A percentile compares a stretch with the other conserved stretches of the same genome.
phyloP scores from a whole-genome alignment of 1,140 invertebrate genomes.

The Pogonus chalceus region DNA sequence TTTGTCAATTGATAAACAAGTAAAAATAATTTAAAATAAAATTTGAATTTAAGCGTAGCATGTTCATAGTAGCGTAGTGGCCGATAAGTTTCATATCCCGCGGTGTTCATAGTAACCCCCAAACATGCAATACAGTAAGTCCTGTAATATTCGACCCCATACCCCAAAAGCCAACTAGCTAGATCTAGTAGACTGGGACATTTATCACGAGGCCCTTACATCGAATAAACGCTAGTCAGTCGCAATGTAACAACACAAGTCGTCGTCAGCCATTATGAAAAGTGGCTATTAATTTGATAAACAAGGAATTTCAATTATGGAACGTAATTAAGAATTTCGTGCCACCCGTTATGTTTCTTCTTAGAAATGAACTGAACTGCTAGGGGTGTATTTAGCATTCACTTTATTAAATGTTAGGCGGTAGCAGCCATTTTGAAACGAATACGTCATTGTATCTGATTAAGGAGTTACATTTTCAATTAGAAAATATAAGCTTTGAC shows the following conservation, averaged over 20 bases:
- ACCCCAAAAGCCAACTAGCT: background rate
- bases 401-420: background rate
- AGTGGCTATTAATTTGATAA: conserved; percentile 7
- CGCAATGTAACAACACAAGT: background rate
- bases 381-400: background rate
- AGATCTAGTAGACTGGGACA: too few species aligned
- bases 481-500: too few species aligned
- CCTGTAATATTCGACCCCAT: background rate
- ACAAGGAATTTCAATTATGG: conserved; percentile 6
- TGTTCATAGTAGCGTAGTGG: background rate
- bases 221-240: background rate
- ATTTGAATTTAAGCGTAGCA: too few species aligned
- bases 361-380: background rate
- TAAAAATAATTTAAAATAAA: too few species aligned
- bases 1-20: too few species aligned
- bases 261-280: background rate
- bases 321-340: conserved; percentile 3
- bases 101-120: background rate
- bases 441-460: too few species aligned
- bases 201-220: background rate
- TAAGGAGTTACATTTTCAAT: too few species aligned
- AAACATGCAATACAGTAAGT: background rate
- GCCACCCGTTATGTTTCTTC: background rate
- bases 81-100: background rate
- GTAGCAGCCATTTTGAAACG: too few species aligned